Evolutionary conservation across 2,113 vertebrate genomes (phyloP), one percentile per base, ranked within the genome.

Genomic region (Cepphus grylle): DNA sequence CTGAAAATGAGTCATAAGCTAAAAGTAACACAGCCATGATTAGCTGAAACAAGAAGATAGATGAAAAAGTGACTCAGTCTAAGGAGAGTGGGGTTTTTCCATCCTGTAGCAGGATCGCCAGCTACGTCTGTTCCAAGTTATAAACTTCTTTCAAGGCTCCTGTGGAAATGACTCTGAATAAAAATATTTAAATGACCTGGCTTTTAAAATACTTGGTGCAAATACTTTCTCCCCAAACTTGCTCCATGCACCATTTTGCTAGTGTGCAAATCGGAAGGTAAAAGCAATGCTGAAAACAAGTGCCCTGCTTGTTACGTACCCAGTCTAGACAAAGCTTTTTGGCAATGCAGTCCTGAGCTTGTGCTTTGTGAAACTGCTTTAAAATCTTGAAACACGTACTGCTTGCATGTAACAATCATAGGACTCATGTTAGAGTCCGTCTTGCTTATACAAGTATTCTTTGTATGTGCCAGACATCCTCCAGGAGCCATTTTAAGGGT

Each of bases 1-100:
- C 86, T 94, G 63, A 73, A 96, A 94, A 77, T 94, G 89, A 97
- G 80, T 96, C 86, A 94, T 69, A 42, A 94, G 81, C 78, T 90
- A 91, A 91, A 97, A 97, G 91, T 79, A 93, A 95, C 50, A 26
- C 81, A 93, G 66, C 66, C 78, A 5, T 94, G 65, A 17, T 96
- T 87, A 72, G 62, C 82, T 94, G 53, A 43, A 96, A 61, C 23
- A 49, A 52, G 79, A 87, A 82, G 52, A 59, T 5, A 65, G 43
- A 81, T 87, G 90, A 93, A 77, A 56, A 81, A 90, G 79, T 84
- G 30, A 50, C 2, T 1, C 32, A 27, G 22, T 70, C 23, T 81
- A 45, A 45, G 71, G 49, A 81, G 55, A 72, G 21, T 12, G 25
- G 62, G 45, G 5, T 83, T 95, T 94, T 94, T 93, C 82, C 83